A percentile compares a stretch with the other conserved stretches of the same genome.
Evolutionary conservation across 2,888 invertebrate genomes (phyloP).

Genomic region (Nemoura dubitans): DNA sequence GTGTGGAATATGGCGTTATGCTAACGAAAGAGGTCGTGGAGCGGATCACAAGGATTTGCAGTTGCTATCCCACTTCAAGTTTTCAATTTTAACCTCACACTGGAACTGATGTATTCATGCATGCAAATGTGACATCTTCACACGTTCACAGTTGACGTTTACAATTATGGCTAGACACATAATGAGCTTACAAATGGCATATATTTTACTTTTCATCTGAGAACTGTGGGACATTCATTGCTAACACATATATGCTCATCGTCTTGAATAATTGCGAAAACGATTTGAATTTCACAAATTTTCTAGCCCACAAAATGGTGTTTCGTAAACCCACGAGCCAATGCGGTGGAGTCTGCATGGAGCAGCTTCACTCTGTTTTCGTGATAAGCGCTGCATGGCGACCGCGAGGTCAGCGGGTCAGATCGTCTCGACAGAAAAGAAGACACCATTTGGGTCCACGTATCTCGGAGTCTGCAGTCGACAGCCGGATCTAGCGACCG

Average conservation of each 20-base stretch:
- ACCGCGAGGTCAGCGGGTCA: neutral
- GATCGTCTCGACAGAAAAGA: neutral
- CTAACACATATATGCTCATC: neutral
- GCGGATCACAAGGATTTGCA: neutral
- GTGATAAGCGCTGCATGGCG: neutral
- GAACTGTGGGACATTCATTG: neutral
- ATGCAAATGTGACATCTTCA: slow-evolving; percentile 1
- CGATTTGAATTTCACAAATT: neutral
- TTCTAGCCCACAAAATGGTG: neutral
- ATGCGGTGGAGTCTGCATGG: neutral
- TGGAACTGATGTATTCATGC: neutral
- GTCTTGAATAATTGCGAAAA: neutral
- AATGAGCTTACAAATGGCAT: neutral
- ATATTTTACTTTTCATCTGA: neutral
- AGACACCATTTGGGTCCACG: neutral
- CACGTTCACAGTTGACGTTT: neutral
- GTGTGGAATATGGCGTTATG: neutral
- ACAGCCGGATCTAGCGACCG: neutral
- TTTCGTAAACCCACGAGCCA: neutral
- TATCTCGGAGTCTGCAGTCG: neutral
- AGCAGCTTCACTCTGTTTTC: neutral
- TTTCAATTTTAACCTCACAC: neutral
- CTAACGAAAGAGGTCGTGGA: neutral
- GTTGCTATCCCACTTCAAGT: neutral
- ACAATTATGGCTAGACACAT: neutral